Evolutionary conservation across 2,797 vertebrate species (phyloP).

Genomic region (Malacoctenus gilli): DNA sequence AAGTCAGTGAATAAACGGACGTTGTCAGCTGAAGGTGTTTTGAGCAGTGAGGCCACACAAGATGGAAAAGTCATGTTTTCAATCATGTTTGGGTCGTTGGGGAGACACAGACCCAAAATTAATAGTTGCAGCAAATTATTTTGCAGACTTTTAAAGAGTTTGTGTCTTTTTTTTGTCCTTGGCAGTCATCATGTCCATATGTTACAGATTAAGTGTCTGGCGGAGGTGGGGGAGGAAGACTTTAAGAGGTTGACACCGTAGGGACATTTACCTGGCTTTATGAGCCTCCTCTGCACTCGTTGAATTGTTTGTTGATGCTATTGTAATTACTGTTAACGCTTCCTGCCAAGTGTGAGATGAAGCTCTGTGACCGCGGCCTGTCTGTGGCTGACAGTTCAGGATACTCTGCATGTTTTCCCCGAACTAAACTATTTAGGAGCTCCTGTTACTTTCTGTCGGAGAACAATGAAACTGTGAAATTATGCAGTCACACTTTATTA

Average conservation of each 20-base stretch:
- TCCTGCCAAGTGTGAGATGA: conserved; percentile 54
- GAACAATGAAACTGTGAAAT: conserved; percentile 17
- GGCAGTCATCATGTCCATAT: conserved; percentile 51
- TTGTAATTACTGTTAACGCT: conserved; percentile 56
- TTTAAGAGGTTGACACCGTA: conserved; percentile 58
- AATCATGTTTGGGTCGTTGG: conserved; percentile 19
- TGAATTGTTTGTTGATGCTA: conserved; percentile 62
- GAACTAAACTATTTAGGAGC: conserved; percentile 23
- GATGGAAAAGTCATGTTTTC: conserved; percentile 16
- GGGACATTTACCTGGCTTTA: conserved; percentile 63
- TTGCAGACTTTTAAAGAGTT: conserved; percentile 17
- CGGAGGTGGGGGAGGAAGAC: conserved; percentile 40
- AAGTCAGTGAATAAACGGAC: conserved; percentile 26
- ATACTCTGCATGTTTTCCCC: conserved; percentile 4
- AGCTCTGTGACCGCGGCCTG: conserved; percentile 14
- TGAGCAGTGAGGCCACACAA: conserved; percentile 9
- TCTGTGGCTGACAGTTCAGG: conserved; percentile 21
- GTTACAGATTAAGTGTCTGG: conserved; percentile 56
- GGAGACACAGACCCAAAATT: conserved; percentile 11
- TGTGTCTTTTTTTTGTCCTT: conserved; percentile 43
- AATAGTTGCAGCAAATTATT: conserved; percentile 29
- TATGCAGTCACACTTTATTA: neutral
- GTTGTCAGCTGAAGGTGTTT: conserved; percentile 10
- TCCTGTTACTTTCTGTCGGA: conserved; percentile 9
- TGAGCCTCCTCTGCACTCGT: conserved; percentile 57